Conservation (phyloP, 2,113 vertebrate species). For the Miniopterus natalensis region DNA sequence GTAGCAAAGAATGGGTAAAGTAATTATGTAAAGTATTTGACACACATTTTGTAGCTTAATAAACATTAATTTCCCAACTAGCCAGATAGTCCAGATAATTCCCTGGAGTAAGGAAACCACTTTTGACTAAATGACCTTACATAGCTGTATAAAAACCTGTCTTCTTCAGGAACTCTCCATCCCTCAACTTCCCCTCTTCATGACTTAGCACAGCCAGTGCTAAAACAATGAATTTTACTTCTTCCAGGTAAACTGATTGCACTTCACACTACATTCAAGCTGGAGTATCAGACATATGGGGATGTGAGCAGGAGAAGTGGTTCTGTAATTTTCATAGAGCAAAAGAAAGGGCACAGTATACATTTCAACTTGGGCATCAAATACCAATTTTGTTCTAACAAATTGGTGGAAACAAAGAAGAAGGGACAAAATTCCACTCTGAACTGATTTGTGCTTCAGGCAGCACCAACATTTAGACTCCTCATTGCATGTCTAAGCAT, state of each 20-base stretch:
- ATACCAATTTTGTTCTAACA: background rate
- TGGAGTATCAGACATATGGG: background rate
- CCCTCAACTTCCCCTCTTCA: background rate
- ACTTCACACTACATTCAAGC: background rate
- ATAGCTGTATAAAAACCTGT: background rate
- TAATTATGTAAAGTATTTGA: background rate
- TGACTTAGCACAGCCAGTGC: background rate
- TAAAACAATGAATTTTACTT: background rate
- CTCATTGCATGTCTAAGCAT: background rate
- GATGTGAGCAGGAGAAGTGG: background rate
- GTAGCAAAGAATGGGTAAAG: conserved; percentile 18
- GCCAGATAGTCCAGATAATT: background rate
- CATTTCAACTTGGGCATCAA: background rate
- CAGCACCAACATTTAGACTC: background rate
- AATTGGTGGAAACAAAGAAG: background rate
- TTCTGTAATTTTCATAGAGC: background rate
- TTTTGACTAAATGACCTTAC: background rate
- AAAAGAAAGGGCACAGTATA: background rate
- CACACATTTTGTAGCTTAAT: background rate
- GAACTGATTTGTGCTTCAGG: background rate
- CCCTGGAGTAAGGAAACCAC: background rate
- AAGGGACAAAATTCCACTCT: background rate
- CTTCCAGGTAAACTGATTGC: background rate
- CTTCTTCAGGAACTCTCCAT: background rate
- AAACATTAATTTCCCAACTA: background rate